Evolutionary conservation across 1,140 invertebrate species (phyloP).

Genomic region (Tetranychus urticae): DNA sequence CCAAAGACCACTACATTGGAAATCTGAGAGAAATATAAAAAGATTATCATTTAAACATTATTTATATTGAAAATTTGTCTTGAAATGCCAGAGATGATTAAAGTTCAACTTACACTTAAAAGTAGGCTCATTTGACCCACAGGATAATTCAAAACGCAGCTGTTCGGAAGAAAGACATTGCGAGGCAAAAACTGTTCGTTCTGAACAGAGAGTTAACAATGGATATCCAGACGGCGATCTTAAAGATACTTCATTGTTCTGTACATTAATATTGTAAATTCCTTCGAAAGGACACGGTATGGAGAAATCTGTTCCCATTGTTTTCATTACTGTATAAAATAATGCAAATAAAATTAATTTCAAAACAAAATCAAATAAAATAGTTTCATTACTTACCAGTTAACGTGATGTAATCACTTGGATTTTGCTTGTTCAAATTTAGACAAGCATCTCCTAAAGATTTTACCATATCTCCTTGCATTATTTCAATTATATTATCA

Average conservation of each 20-base stretch:
- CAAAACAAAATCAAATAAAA: background rate
- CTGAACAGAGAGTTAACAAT: background rate
- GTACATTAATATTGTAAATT: conserved; percentile 2
- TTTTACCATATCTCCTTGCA: conserved; percentile 12
- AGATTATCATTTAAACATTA: background rate
- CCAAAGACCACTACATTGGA: conserved; percentile 62
- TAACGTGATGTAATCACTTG: conserved; percentile 13
- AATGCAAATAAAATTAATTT: background rate
- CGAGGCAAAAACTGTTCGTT: background rate
- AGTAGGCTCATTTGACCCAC: background rate
- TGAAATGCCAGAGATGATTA: background rate
- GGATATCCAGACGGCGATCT: background rate
- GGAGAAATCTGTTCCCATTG: background rate
- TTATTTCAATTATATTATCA: conserved; percentile 15
- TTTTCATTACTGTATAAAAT: background rate
- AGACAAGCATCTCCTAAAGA: conserved; percentile 12
- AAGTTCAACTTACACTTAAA: background rate
- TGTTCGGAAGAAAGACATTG: background rate
- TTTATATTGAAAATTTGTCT: background rate
- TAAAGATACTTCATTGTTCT: background rate
- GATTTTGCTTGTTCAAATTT: conserved; percentile 6
- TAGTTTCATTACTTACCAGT: conserved; percentile 12
- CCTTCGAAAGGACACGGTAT: conserved; percentile 5
- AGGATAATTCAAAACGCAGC: background rate
- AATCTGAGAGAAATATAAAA: conserved; percentile 30